Conservation (phyloP, 2,888 invertebrate genomes). For the Microctonus brassicae region DNA sequence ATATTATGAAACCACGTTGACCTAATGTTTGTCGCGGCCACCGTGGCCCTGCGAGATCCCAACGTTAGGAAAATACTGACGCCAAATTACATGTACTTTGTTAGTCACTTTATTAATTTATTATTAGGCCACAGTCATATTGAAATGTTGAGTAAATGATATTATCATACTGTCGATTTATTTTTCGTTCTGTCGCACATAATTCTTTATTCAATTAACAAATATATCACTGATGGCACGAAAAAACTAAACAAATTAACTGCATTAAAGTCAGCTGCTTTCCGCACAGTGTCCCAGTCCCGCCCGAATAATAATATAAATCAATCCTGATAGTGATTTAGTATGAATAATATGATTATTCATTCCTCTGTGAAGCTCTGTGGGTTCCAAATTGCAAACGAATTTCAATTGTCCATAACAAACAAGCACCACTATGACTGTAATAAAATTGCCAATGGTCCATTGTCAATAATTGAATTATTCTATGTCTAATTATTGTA, state of each 20-base stretch:
- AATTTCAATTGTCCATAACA: background rate
- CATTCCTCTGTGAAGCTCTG: background rate
- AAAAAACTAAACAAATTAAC: background rate
- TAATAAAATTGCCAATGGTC: no score
- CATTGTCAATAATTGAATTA: background rate
- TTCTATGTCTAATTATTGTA: background rate
- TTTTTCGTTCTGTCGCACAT: background rate
- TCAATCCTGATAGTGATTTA: background rate
- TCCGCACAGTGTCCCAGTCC: background rate
- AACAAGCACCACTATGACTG: background rate
- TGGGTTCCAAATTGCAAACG: background rate
- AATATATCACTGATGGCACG: background rate
- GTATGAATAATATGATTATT: background rate
- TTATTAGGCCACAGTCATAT: background rate
- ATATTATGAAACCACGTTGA: constrained; percentile 38
- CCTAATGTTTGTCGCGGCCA: constrained; percentile 42
- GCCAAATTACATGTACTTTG: background rate
- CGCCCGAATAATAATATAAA: background rate
- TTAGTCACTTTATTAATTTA: background rate
- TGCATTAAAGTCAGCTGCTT: background rate
- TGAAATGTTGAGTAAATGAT: background rate
- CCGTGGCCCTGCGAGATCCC: constrained; percentile 43
- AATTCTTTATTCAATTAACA: background rate
- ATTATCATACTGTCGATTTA: background rate
- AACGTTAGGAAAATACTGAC: constrained; percentile 44